Base-by-base conservation (phyloP, 2,888 invertebrate genomes). In the Amphipoea lucens region DNA sequence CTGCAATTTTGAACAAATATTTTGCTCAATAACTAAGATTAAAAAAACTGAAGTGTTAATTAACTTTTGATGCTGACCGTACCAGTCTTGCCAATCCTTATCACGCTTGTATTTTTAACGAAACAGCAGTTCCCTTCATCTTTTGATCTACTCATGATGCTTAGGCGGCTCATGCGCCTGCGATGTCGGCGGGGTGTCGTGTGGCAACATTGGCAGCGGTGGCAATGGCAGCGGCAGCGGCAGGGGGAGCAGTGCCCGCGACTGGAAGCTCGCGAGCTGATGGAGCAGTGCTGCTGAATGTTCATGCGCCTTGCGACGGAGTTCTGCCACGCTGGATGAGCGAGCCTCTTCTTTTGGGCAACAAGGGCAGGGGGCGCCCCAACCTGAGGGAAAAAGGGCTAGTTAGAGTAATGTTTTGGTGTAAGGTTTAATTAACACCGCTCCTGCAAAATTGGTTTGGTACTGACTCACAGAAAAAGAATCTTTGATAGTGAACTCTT, bases 261-360 rank as follows among this genome's bases (percentile, higher is more conserved):
- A 97, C 92, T 96, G 97, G 97, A 94, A 97, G 96, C 95, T 97
- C 89, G 98, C 98, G 71, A 98, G 95, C 62, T 98, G 98, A 92
- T 98, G 98, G 74, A 98, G 95, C 45, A 99, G 95, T 0, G 99
- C 99, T 1, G 99, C 99, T 1, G 99, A 98, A 94, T 99, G 99
- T 93, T 99, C 99, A 94, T 99, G 99, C 1, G 99, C 99, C 94
- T 99, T 99, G 76, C 99, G 97, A 12, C 99, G 97, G 67, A 99
- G 97, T 91, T 99, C 99, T 0, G 99, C 99, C 40, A 99, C 99
- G 94, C 99, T 99, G 89, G 98, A 98, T 9, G 98, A 98, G 63
- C 98, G 97, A 62, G 98, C 98, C 93, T 98, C 98, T 85, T 97
- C 96, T 86, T 96, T 97, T 11, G 98, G 98, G 92, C 98, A 98